Evolutionary conservation across 2,113 vertebrate genomes (phyloP).

Genomic region (Puma concolor): DNA sequence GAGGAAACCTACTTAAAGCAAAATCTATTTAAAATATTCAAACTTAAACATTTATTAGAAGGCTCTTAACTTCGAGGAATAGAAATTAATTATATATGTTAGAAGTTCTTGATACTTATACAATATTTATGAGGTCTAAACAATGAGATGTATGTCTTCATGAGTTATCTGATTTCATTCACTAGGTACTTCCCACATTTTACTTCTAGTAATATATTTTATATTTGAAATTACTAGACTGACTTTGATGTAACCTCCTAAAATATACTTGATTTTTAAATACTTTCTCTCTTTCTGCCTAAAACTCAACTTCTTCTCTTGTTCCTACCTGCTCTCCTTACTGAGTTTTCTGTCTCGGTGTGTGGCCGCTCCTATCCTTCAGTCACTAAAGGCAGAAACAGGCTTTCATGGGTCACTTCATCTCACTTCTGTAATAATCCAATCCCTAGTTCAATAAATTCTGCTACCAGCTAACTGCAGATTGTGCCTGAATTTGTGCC

Average conservation of each 20-base stretch:
- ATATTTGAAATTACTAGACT: background rate
- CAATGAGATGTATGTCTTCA: background rate
- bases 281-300: background rate
- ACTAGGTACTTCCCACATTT: background rate
- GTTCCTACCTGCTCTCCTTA: background rate
- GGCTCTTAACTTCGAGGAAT: conserved; percentile 9
- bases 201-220: background rate
- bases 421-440: background rate
- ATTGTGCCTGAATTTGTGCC: background rate
- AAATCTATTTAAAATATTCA: conserved; percentile 31
- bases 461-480: background rate
- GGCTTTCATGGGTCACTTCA: background rate
- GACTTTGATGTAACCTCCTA: background rate
- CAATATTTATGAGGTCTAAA: background rate
- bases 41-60: conserved; percentile 51
- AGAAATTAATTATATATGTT: background rate
- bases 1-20: conserved; percentile 39
- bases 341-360: background rate
- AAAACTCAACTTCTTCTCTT: background rate
- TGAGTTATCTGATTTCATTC: background rate
- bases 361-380: background rate
- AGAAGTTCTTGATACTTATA: background rate
- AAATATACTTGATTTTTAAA: background rate
- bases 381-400: background rate
- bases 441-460: background rate